Evolutionary conservation across 2,113 vertebrate genomes (phyloP).

Genomic region (Nerophis lumbriciformis): DNA sequence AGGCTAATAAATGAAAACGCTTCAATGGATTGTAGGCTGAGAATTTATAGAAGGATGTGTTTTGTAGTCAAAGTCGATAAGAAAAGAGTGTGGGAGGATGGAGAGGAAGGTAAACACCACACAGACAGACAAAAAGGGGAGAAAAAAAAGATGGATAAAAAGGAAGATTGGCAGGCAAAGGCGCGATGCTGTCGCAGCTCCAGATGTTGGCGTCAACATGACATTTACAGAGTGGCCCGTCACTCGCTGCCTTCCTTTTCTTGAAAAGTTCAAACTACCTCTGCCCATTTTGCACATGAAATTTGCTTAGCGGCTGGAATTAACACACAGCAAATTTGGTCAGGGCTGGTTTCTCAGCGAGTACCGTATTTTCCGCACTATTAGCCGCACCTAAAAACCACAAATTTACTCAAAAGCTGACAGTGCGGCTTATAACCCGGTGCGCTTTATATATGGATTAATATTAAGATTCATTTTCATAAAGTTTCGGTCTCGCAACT

Average conservation of each 20-base stretch:
- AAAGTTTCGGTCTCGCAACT: too few species aligned
- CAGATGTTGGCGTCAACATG: conserved; percentile 52
- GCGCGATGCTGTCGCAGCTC: conserved; percentile 38
- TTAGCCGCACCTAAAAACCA: too few species aligned
- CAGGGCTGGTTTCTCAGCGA: too few species aligned
- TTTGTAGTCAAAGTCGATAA: conserved; percentile 48
- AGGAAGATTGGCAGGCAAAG: conserved; percentile 49
- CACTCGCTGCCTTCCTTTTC: conserved; percentile 41
- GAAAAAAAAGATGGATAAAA: conserved; percentile 29
- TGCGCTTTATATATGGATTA: too few species aligned
- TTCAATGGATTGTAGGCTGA: conserved; percentile 33
- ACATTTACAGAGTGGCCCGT: conserved; percentile 68
- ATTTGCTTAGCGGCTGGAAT: conserved; percentile 48
- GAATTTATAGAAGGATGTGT: conserved; percentile 35
- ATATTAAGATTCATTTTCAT: too few species aligned
- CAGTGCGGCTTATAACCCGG: too few species aligned
- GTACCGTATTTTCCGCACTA: too few species aligned
- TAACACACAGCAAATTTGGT: conserved; percentile 42
- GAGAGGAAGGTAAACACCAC: conserved; percentile 34
- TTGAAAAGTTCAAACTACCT: conserved; percentile 63
- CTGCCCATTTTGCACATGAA: conserved; percentile 45
- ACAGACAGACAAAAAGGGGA: conserved; percentile 19
- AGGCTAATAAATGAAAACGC: conserved; percentile 39
- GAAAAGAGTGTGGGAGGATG: conserved; percentile 29
- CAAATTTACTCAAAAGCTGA: too few species aligned